A percentile compares a stretch with the other conserved stretches of the same genome.
Conservation (phyloP, 2,113 vertebrate genomes). For the Lophochroa leadbeateri region DNA sequence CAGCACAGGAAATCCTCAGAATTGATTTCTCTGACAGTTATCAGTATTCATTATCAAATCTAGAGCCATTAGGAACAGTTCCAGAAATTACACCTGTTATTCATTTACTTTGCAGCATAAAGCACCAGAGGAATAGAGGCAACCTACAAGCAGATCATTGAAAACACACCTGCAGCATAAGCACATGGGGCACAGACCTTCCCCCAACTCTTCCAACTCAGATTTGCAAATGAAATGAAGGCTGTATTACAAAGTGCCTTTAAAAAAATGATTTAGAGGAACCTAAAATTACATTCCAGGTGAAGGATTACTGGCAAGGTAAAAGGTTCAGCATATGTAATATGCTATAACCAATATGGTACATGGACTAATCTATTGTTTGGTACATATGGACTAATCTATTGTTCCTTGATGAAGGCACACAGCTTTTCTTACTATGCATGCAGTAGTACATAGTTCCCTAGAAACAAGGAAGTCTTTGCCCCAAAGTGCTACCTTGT, state of each 20-base stretch:
- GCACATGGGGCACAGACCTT: not conserved
- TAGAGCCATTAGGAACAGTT: not conserved
- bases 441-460: not conserved
- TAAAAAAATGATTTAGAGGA: not conserved
- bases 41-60: not conserved
- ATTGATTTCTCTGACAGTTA: not conserved
- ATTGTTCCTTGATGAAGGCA: not conserved
- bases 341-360: not conserved
- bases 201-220: not conserved
- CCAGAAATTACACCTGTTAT: not conserved
- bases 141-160: not conserved
- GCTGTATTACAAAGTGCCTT: rapidly evolving
- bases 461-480: not conserved
- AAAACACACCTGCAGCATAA: not conserved
- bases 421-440: rapidly evolving
- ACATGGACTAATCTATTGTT: too few relatives aligned
- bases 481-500: not conserved
- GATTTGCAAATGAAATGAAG: not conserved
- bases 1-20: not conserved
- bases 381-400: not conserved
- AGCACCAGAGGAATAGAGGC: not conserved
- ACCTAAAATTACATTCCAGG: not conserved
- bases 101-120: not conserved
- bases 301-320: not conserved
- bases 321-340: not conserved